Evolutionary conservation across 2,888 invertebrate species (phyloP).

Genomic region (Lasioglossum malachurum): DNA sequence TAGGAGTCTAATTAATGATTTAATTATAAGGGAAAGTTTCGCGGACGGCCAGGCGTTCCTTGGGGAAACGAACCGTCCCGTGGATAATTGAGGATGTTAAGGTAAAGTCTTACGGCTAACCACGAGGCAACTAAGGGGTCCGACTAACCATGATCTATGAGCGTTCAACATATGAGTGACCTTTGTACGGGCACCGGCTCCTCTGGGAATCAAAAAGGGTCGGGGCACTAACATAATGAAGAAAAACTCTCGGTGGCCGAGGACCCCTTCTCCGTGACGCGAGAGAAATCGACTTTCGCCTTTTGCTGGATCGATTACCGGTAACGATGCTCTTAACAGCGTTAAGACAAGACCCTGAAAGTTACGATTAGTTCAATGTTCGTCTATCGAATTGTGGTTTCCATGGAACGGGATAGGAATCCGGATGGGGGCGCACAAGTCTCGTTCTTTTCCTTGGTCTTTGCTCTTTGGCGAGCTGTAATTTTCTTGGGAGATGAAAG

Average conservation of each 20-base stretch:
- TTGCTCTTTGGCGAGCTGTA: neutral
- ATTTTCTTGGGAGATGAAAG: neutral
- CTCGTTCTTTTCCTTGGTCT: neutral
- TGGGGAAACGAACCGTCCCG: conserved; percentile 69
- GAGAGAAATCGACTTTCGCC: conserved; percentile 59
- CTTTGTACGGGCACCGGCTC: conserved; percentile 75
- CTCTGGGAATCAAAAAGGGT: conserved; percentile 75
- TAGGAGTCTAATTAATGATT: conserved; percentile 80
- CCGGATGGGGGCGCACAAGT: neutral
- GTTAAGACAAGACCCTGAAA: conserved; percentile 54
- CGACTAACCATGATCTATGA: conserved; percentile 82
- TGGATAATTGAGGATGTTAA: conserved; percentile 81
- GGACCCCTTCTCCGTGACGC: conserved; percentile 2
- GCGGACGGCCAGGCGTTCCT: conserved; percentile 71
- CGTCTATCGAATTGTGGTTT: conserved; percentile 8
- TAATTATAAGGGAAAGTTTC: conserved; percentile 81
- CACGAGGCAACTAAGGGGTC: conserved; percentile 62
- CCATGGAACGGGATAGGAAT: neutral
- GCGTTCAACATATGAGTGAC: conserved; percentile 80
- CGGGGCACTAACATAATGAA: conserved; percentile 70
- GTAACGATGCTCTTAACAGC: conserved; percentile 60
- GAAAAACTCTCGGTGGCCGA: conserved; percentile 69
- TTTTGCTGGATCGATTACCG: conserved; percentile 62
- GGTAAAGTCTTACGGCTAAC: conserved; percentile 76
- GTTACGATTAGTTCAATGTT: conserved; percentile 31